phyloP scores from a whole-genome alignment of 2,888 invertebrate genomes.

The Limenitis camilla region DNA sequence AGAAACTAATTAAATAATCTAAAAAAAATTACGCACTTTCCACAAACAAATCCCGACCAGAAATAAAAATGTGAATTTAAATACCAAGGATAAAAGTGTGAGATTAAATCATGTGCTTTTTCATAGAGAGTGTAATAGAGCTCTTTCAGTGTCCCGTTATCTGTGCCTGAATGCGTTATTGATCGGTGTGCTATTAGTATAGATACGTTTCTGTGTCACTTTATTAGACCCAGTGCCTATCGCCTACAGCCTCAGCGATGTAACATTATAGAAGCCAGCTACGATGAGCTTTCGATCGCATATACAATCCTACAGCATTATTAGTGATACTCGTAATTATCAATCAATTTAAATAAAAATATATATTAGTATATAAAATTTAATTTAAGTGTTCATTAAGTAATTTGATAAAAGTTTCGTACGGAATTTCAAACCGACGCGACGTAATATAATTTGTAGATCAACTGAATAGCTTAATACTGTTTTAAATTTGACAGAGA shows the following conservation, averaged over 20 bases:
- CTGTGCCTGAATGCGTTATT: constrained; percentile 16
- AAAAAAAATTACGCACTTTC: no score
- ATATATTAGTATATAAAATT: no score
- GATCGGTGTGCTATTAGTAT: constrained; percentile 13
- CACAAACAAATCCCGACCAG: no score
- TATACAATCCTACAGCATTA: background rate
- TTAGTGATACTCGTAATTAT: no score
- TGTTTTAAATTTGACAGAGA: no score
- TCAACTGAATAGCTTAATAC: no score
- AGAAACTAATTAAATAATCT: no score
- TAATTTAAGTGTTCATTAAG: no score
- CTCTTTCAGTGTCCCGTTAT: constrained; percentile 9
- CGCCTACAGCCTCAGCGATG: constrained; percentile 6
- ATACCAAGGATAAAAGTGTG: background rate
- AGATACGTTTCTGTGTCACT: constrained; percentile 4
- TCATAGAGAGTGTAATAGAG: constrained; percentile 6
- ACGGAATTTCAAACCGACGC: no score
- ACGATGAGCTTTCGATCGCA: constrained; percentile 6
- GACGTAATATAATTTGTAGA: no score
- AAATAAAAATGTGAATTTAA: background rate
- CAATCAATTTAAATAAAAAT: no score
- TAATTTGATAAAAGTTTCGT: no score
- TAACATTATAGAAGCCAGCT: constrained; percentile 2
- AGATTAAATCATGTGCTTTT: background rate
- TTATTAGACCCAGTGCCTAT: constrained; percentile 4